These are phyloP conservation scores for Zhuqinia jingwanae DNA, from an alignment of 2,888 invertebrate species.

Conservation along the genomic window DNA sequence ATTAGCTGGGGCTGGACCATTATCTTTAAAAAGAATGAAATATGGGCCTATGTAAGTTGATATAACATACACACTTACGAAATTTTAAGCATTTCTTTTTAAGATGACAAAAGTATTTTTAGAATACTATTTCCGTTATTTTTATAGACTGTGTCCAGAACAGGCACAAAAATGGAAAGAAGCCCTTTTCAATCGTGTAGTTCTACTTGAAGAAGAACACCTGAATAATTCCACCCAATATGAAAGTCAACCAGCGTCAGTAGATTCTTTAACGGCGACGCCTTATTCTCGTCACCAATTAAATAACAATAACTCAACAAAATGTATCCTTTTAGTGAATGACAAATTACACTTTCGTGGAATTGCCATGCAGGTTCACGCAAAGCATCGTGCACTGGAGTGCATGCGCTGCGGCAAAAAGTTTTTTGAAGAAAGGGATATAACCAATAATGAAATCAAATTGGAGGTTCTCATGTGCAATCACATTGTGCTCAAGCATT, in stretches of 20 bases:
- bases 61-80: too few relatives aligned
- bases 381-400: neutral
- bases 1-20: too few relatives aligned
- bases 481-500: constrained; percentile 21
- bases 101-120: too few relatives aligned
- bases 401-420: constrained; percentile 20
- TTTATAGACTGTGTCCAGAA: neutral
- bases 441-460: neutral
- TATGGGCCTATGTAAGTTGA: too few relatives aligned
- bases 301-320: too few relatives aligned
- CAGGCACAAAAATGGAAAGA: neutral
- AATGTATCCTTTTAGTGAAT: too few relatives aligned
- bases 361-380: neutral
- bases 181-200: neutral
- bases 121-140: too few relatives aligned
- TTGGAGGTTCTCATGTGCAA: constrained; percentile 13
- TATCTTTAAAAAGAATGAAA: too few relatives aligned
- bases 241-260: neutral
- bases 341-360: constrained; percentile 20
- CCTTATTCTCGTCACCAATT: too few relatives aligned
- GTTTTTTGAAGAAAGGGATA: constrained; percentile 3
- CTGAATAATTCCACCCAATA: neutral
- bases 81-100: too few relatives aligned
- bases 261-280: neutral
- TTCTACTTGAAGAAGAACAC: too few relatives aligned